A percentile compares a stretch with the other conserved stretches of the same genome.
Conservation (phyloP, 2,888 invertebrate species). For the Rhimphoctona megacephalus region DNA sequence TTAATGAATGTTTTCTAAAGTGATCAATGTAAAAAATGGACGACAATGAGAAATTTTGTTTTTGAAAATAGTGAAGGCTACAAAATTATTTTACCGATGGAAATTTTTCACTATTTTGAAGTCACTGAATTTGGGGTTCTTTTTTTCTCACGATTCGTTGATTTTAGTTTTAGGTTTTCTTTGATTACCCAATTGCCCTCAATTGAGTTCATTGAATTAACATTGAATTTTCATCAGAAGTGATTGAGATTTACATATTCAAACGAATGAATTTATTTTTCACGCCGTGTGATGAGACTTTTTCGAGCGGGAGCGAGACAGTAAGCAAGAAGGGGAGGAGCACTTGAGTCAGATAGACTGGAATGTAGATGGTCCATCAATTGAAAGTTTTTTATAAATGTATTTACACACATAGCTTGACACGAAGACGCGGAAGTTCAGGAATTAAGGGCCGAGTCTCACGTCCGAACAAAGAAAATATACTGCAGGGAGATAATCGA, state of each 20-base stretch:
- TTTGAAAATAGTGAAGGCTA: neutral
- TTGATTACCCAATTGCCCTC: neutral
- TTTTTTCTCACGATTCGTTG: too few relatives aligned
- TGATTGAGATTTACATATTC: neutral
- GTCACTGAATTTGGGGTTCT: too few relatives aligned
- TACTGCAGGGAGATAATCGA: constrained; percentile 48
- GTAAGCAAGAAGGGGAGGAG: neutral
- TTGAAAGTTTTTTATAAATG: neutral
- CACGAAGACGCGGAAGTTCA: constrained; percentile 23
- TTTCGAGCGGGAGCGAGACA: neutral
- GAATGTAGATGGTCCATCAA: constrained; percentile 13
- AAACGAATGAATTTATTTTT: neutral
- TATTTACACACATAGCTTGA: constrained; percentile 12
- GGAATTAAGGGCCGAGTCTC: constrained; percentile 1
- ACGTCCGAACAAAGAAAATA: constrained; percentile 35
- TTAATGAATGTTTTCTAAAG: neutral
- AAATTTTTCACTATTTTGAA: neutral
- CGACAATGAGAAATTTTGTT: neutral
- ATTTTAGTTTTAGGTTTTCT: too few relatives aligned
- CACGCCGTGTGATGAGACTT: neutral
- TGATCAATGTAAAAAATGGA: neutral
- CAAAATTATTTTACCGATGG: neutral
- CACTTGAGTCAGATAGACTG: neutral
- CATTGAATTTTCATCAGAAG: neutral
- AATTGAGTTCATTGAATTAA: neutral